These are phyloP conservation scores for Polyploca ridens DNA, from an alignment of 2,888 invertebrate species.

Conservation along the genomic window DNA sequence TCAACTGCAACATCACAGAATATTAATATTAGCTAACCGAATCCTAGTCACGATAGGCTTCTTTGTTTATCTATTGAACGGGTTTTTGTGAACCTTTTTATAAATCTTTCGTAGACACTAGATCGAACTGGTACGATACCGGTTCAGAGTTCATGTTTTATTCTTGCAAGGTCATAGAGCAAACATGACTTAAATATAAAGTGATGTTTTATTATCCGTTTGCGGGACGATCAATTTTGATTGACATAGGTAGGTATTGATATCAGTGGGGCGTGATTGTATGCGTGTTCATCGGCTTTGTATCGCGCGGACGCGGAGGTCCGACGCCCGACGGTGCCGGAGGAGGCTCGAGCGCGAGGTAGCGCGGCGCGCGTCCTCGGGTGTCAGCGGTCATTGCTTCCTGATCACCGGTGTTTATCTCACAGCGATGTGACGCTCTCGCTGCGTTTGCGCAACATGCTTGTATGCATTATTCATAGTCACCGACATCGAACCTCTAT, in stretches of 20 bases:
- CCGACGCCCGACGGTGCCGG: not conserved
- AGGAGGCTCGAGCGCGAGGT: constrained; percentile 15
- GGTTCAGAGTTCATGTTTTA: constrained; percentile 34
- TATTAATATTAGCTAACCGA: constrained; percentile 71
- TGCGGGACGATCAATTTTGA: constrained; percentile 12
- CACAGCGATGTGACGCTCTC: constrained; percentile 33
- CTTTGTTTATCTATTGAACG: constrained; percentile 57
- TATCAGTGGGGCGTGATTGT: constrained; percentile 18
- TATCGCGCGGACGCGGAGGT: constrained; percentile 23
- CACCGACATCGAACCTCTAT: constrained; percentile 50
- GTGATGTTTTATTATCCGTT: not conserved
- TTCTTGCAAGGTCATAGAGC: constrained; percentile 34
- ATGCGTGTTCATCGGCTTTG: constrained; percentile 47
- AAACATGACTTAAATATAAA: not conserved
- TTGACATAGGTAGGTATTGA: constrained; percentile 12
- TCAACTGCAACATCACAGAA: constrained; percentile 69
- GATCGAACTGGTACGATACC: constrained; percentile 35
- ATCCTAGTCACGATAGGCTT: constrained; percentile 44
- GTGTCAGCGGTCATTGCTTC: constrained; percentile 75
- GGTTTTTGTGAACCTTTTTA: constrained; percentile 50
- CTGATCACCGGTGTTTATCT: constrained; percentile 59
- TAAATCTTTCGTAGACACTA: constrained; percentile 36
- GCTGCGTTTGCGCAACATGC: constrained; percentile 62
- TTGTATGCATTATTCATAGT: constrained; percentile 67
- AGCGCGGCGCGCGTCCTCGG: constrained; percentile 47